These are phyloP conservation scores for Pseudoatta argentina DNA, from an alignment of 1,140 invertebrate genomes.

Conservation along the genomic window DNA sequence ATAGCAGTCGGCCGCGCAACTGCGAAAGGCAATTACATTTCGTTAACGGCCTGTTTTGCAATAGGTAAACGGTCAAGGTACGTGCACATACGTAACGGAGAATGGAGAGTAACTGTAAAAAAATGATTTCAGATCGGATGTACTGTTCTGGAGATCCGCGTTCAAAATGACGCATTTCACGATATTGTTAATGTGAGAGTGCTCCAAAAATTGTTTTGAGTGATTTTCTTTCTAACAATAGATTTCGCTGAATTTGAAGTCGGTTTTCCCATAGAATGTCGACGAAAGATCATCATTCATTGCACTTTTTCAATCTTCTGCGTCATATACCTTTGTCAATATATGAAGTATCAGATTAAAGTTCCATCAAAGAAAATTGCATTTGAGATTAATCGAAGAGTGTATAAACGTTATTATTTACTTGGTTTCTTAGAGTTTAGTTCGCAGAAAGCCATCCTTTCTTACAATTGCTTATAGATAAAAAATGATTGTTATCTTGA, in stretches of 20 bases:
- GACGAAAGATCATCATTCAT: neutral
- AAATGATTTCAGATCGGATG: constrained; percentile 4
- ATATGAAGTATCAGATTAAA: neutral
- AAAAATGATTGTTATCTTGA: neutral
- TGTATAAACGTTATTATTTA: neutral
- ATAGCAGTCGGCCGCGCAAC: neutral
- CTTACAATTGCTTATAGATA: neutral
- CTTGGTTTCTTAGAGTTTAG: neutral
- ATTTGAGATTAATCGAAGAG: neutral
- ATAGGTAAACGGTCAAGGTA: constrained; percentile 39
- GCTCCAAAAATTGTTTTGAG: neutral
- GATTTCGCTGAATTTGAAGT: neutral
- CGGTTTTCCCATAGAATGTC: neutral
- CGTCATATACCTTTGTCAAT: neutral
- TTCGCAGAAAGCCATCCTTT: neutral
- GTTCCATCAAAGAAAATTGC: neutral
- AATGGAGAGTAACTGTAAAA: constrained; percentile 25
- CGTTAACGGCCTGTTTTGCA: constrained; percentile 33
- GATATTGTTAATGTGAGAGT: neutral
- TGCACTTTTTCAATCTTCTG: neutral
- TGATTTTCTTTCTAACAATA: neutral
- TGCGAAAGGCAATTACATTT: constrained; percentile 23
- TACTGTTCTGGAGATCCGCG: neutral
- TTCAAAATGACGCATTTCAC: constrained; percentile 2
- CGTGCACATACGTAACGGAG: constrained; percentile 9